Evolutionary conservation across 2,888 invertebrate species (phyloP).

Genomic region (Malthinus seriepunctatus): DNA sequence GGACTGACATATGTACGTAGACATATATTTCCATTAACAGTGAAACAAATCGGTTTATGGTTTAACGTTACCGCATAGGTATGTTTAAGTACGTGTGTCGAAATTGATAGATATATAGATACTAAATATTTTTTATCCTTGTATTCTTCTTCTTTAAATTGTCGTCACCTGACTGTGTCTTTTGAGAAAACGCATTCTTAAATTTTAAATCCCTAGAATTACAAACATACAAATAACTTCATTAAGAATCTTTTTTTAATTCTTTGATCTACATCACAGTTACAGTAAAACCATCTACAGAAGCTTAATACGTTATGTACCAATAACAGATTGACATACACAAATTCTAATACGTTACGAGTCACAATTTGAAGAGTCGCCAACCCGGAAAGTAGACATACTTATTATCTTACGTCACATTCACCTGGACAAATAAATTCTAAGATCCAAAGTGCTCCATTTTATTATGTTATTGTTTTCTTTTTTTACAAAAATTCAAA

Average conservation of each 20-base stretch:
- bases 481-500: no score
- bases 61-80: conserved; percentile 21
- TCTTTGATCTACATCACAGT: neutral
- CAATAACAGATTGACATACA: conserved; percentile 17
- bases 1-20: neutral
- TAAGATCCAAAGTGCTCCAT: conserved; percentile 18
- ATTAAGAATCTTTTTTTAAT: conserved; percentile 10
- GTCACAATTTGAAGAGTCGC: conserved; percentile 19
- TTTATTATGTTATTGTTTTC: no score
- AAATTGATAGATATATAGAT: conserved; percentile 22
- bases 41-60: conserved; percentile 25
- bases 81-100: conserved; percentile 16
- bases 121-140: conserved; percentile 23
- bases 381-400: conserved; percentile 26
- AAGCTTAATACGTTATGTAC: neutral
- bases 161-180: conserved; percentile 10
- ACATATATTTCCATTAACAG: conserved; percentile 23
- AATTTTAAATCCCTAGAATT: conserved; percentile 3
- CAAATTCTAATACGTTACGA: conserved; percentile 9
- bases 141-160: no score
- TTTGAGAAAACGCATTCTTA: conserved; percentile 9
- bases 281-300: neutral
- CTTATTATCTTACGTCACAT: conserved; percentile 13
- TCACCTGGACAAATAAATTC: conserved; percentile 20
- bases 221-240: conserved; percentile 12